Evolutionary conservation across 2,797 vertebrate species (phyloP).

Genomic region (Rallus crepitans): DNA sequence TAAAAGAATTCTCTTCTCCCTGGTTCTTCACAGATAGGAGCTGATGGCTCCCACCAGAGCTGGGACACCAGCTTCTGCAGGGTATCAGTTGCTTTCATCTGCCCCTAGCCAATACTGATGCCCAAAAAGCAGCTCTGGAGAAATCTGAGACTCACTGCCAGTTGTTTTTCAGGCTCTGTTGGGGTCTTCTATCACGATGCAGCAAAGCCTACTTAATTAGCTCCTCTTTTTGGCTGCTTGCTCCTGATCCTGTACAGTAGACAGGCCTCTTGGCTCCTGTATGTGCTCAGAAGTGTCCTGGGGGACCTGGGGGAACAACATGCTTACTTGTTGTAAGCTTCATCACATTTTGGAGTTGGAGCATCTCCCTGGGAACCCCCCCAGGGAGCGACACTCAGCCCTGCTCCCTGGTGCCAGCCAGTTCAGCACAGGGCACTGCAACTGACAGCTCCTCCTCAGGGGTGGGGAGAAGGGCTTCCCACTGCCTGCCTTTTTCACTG

Average conservation of each 20-base stretch:
- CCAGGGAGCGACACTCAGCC: fast-evolving
- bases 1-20: conserved; percentile 13
- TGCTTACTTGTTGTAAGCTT: background rate
- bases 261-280: background rate
- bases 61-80: background rate
- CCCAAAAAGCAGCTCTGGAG: background rate
- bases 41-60: background rate
- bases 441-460: background rate
- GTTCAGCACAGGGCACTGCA: background rate
- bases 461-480: fast-evolving
- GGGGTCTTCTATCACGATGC: background rate
- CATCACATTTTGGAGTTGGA: background rate
- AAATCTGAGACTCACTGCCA: background rate
- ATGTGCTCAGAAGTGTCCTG: background rate
- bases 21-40: background rate
- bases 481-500: background rate
- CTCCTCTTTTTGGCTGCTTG: background rate
- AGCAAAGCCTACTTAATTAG: background rate
- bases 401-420: fast-evolving
- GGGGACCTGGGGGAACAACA: background rate
- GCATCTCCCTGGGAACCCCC: background rate
- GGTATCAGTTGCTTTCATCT: background rate
- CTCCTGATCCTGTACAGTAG: background rate
- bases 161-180: background rate
- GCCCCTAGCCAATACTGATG: background rate